A percentile compares a stretch with the other conserved stretches of the same genome.
Conservation (phyloP, 1,140 invertebrate genomes). For the Tigriopus japonicus region DNA sequence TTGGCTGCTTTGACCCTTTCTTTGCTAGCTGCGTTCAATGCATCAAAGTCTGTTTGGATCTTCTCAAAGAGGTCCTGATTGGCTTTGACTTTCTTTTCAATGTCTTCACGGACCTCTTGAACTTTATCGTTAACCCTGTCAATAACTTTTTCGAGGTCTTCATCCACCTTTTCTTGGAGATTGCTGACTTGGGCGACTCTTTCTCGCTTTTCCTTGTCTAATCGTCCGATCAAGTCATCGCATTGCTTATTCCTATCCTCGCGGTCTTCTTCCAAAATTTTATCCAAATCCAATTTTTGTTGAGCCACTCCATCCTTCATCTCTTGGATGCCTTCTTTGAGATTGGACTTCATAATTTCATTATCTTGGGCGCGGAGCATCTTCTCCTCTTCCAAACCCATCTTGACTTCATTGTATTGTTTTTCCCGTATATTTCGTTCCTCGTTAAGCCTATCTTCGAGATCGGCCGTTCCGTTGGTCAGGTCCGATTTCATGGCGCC, state of each 20-base stretch:
- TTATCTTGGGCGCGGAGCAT: constrained; percentile 6
- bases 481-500: background rate
- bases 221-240: background rate
- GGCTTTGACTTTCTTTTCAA: background rate
- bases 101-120: background rate
- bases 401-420: constrained; percentile 7
- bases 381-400: constrained; percentile 9
- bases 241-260: background rate
- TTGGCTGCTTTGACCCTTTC: background rate
- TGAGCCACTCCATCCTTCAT: background rate
- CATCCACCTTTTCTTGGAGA: background rate
- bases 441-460: background rate
- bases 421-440: background rate
- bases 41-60: background rate
- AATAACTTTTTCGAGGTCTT: constrained; percentile 2
- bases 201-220: constrained; percentile 5
- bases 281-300: background rate
- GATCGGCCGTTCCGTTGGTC: background rate
- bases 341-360: constrained; percentile 2
- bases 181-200: background rate
- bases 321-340: constrained; percentile 1
- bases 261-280: constrained; percentile 1
- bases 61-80: background rate
- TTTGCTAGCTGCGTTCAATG: background rate
- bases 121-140: background rate